Evolutionary conservation across 1,140 invertebrate genomes (phyloP), one percentile per base, ranked within the genome.

Genomic region (Cylas formicarius): DNA sequence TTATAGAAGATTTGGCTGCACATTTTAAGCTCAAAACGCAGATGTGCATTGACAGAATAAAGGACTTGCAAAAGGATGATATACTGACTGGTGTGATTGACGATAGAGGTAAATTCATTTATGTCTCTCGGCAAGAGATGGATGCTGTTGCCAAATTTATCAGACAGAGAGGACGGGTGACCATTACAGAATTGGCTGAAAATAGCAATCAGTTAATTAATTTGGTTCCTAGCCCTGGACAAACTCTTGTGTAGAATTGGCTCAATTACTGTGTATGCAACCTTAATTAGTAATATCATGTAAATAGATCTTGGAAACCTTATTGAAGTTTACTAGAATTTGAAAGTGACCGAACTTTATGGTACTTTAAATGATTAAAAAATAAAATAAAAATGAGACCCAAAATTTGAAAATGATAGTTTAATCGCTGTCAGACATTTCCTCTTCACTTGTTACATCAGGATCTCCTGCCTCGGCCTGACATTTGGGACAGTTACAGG

Each of bases 81-180:
- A 75, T 71, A 28, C 67, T 93, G 9, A 88, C 86, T 17, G 97
- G 97, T 9, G 95, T 99, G 3, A 90, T 99, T 57, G 97, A 99
- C 65, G 97, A 99, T 65, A 75, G 96, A 53, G 97, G 97, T 17
- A 99, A 99, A 70, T 99, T 99, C 63, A 98, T 99, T 57, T 98
- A 94, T 62, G 91, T 99, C 26, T 92, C 93, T 1, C 75, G 82
- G 55, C 79, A 85, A 23, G 97, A 99, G 67, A 70, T 98, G 33
- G 77, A 88, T 56, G 81, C 84, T 48, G 90, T 99, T 5, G 93
- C 92, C 0, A 95, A 92, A 64, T 99, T 97, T 66, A 91, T 99
- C 2, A 85, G 81, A 58, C 94, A 97, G 65, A 76, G 93, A 42
- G 97, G 97, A 1, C 71, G 96, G 52, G 86, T 99, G 0, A 91